These are phyloP conservation scores for Dromiciops gliroides DNA, from an alignment of 2,113 vertebrate genomes.

Conservation along the genomic window DNA sequence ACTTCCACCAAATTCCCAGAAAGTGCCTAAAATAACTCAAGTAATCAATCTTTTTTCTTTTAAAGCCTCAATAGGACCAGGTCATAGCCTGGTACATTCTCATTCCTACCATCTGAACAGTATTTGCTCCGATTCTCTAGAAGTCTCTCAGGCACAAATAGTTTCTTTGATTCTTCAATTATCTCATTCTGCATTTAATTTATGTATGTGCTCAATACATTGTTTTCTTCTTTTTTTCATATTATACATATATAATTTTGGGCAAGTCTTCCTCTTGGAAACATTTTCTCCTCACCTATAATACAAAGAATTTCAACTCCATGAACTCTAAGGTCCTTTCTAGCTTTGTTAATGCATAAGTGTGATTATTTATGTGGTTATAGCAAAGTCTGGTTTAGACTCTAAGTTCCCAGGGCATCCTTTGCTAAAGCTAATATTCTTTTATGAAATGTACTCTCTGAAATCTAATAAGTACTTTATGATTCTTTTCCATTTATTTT, in stretches of 20 bases:
- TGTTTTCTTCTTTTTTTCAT: slow-evolving; percentile 15
- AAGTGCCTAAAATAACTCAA: slow-evolving; percentile 33
- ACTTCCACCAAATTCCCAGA: slow-evolving; percentile 13
- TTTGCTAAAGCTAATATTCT: slow-evolving; percentile 21
- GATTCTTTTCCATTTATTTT: not conserved
- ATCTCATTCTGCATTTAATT: not conserved
- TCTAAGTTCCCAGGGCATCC: not conserved
- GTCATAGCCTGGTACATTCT: not conserved
- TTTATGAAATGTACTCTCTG: not conserved
- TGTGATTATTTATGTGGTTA: not conserved
- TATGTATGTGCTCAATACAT: not conserved
- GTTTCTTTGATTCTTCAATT: not conserved
- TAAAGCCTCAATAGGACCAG: slow-evolving; percentile 24
- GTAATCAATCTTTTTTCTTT: not conserved
- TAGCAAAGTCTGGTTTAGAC: not conserved
- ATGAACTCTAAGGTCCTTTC: not conserved
- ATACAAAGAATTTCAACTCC: not conserved
- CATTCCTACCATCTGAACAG: slow-evolving; percentile 1
- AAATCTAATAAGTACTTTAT: not conserved
- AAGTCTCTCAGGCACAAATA: not conserved
- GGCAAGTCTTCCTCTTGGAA: not conserved
- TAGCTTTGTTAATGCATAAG: not conserved
- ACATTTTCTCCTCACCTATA: not conserved
- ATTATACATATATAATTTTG: not conserved
- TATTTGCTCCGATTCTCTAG: slow-evolving; percentile 3